Evolutionary conservation across 1,140 invertebrate species (phyloP), one percentile per base, ranked within the genome.

Genomic region (Solenopsis fugax): DNA sequence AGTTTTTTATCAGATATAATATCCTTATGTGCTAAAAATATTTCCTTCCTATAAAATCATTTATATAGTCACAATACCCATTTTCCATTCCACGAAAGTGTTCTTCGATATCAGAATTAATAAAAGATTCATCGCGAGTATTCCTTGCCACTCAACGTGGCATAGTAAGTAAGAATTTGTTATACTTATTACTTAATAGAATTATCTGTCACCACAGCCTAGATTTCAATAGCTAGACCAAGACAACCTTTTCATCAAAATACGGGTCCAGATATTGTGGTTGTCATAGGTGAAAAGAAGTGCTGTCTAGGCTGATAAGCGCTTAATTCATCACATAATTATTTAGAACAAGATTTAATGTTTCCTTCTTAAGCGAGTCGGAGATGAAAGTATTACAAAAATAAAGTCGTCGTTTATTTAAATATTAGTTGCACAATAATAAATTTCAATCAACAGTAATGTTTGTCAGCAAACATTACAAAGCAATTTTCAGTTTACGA

Each of bases 161-260:
- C 69, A 80, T 34, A 77, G n/a, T n/a, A 48, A 90, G 69, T 64
- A 72, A 34, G 64, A 75, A 87, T 82, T 77, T 60, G 75, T 88
- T 89, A 73, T 45, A 54, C 4, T 72, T 67, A 18, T 64, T 45
- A 65, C 65, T 75, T 89, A 29, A 29, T 29, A 29, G 29, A 69
- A 73, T 37, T 18, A 85, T 86, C 86, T 86, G 72, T 77, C 77
- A 67, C 76, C 69, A 87, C 94, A 94, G 94, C 92, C 93, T 92
- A 94, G 93, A 93, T 90, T 86, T 84, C 85, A 91, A 92, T 88
- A 92, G 90, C 72, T 81, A 87, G 80, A 91, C 93, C 92, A 76
- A 92, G 93, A 93, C 94, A 95, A 94, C 93, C 93, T 0, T 69
- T 90, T 65, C 71, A 73, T 60, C 90, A 88, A 91, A 90, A 84